phyloP scores from a whole-genome alignment of 2,797 vertebrate species.

The Acomys russatus region DNA sequence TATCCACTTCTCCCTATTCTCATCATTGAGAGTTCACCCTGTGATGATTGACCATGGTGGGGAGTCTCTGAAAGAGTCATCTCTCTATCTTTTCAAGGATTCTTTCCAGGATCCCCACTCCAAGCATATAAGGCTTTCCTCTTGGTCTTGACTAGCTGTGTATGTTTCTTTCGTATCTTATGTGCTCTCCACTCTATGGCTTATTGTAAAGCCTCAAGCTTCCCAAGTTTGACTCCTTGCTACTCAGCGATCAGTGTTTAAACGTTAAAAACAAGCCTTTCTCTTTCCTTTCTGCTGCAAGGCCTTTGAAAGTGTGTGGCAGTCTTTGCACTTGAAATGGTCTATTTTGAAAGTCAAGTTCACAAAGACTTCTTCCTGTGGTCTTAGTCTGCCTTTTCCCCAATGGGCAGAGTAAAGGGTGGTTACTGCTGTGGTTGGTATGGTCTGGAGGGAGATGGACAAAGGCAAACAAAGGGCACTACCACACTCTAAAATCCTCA shows the following conservation, averaged over 20 bases:
- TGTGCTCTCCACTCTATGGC: not conserved
- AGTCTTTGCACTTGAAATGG: slow-evolving; percentile 46
- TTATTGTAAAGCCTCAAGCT: slow-evolving; percentile 35
- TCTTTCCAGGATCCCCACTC: not conserved
- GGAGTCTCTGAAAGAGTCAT: not conserved
- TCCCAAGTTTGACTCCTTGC: not conserved
- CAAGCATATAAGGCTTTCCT: not conserved
- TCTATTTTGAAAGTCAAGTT: slow-evolving; percentile 52
- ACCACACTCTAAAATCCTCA: not conserved
- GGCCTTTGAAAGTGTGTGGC: not conserved
- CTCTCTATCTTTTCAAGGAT: not conserved
- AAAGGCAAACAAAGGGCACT: not conserved
- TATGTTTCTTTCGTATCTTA: not conserved
- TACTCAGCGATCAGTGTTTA: slow-evolving; percentile 20
- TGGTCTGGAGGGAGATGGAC: not conserved
- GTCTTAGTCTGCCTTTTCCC: not conserved
- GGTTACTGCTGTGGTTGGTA: not conserved
- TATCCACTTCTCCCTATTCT: rapidly evolving
- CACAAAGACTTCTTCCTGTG: not conserved
- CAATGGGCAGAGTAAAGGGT: not conserved
- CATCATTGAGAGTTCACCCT: no score
- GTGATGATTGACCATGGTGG: no score
- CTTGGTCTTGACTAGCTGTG: not conserved
- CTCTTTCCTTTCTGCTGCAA: not conserved
- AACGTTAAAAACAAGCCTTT: not conserved